These are phyloP conservation scores for Clarias platycephalus DNA, from an alignment of 2,797 vertebrate species.

Conservation along the genomic window DNA sequence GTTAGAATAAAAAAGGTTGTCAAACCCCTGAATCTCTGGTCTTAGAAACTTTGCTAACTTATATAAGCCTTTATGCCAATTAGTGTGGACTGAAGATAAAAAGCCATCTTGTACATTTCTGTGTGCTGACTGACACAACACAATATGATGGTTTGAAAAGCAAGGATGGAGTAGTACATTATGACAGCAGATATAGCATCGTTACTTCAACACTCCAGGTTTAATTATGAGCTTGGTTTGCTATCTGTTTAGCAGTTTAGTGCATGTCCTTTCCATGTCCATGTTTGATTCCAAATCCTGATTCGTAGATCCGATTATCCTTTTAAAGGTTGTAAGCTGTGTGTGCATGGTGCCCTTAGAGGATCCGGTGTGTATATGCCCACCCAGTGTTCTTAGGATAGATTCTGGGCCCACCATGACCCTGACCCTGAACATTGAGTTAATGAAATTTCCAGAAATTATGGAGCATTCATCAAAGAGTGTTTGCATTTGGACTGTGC, in stretches of 20 bases:
- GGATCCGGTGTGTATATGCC: neutral
- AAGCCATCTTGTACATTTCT: neutral
- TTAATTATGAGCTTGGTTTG: neutral
- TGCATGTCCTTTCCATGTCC: neutral
- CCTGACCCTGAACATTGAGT: neutral
- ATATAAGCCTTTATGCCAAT: conserved; percentile 47
- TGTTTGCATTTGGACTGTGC: conserved; percentile 58
- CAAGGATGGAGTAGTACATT: conserved; percentile 44
- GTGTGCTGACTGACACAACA: conserved; percentile 6
- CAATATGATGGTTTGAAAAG: conserved; percentile 45
- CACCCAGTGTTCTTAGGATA: neutral
- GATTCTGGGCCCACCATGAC: neutral
- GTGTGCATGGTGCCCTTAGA: neutral
- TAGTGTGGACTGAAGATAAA: neutral
- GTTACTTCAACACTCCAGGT: neutral
- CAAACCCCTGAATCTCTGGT: conserved; percentile 12
- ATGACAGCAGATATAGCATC: neutral
- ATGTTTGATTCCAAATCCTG: neutral
- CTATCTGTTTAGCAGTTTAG: neutral
- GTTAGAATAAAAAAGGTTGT: conserved; percentile 29
- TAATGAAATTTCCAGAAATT: conserved; percentile 54
- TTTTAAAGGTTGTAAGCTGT: neutral
- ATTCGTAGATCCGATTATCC: neutral
- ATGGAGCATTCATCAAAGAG: conserved; percentile 67
- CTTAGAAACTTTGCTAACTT: conserved; percentile 32